phyloP scores from a whole-genome alignment of 2,888 invertebrate species.

The Drosophila barbarae region DNA sequence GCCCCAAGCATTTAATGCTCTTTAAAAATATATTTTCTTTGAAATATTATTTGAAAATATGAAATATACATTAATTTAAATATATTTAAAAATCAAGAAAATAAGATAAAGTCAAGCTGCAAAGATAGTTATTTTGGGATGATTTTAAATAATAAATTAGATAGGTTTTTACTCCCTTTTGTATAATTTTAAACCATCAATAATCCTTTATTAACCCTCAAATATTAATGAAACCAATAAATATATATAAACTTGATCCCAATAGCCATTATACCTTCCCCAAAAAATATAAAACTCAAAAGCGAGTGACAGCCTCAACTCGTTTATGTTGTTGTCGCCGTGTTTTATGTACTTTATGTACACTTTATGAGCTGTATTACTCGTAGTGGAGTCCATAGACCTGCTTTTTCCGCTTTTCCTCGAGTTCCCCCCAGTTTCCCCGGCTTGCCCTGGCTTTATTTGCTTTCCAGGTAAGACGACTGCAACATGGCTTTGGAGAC shows the following conservation, averaged over 20 bases:
- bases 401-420: conserved; percentile 38
- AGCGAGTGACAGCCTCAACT: conserved; percentile 42
- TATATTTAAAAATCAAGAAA: too few species aligned
- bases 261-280: conserved; percentile 8
- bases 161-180: too few species aligned
- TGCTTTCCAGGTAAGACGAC: conserved; percentile 35
- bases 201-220: background rate
- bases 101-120: too few species aligned
- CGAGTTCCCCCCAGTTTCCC: background rate
- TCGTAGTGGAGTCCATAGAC: conserved; percentile 50
- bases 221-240: background rate
- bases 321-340: conserved; percentile 52
- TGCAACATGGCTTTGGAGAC: background rate
- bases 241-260: background rate
- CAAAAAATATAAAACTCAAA: background rate
- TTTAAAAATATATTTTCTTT: background rate
- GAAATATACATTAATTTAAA: too few species aligned
- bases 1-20: conserved; percentile 12
- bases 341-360: conserved; percentile 69
- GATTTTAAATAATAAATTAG: too few species aligned
- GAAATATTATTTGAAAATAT: background rate
- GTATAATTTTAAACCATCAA: too few species aligned
- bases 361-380: conserved; percentile 69
- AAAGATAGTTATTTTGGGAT: too few species aligned
- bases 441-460: conserved; percentile 10